Base-by-base conservation (phyloP, 2,888 invertebrate genomes). In the Chrysolina oricalcia region DNA sequence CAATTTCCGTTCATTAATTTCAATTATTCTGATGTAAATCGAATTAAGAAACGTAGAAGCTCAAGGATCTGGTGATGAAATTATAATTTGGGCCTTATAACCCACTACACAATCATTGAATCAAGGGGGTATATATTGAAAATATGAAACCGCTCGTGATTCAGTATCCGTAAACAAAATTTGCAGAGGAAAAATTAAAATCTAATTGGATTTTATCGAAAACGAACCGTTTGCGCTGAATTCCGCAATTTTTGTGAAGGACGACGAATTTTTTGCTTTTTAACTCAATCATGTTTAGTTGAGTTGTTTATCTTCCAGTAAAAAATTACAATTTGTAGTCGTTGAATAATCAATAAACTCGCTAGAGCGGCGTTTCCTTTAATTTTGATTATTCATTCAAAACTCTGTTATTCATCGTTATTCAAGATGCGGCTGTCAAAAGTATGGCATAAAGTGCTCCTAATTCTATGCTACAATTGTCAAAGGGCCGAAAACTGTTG, bases 181-280 rank as follows among this genome's bases (percentile, higher is more conserved):
- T 78, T 80, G 78, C 77, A 75, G 75, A 81, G 78, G 77, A 80
- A 78, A 81, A 81, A 81, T 80, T 73, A 72, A 80, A 78, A 74
- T 6, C 72, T 78, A 81, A 81, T 81, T 81, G 80, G 79, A 80
- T 81, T 81, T 80, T 74, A 73, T 81, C 79, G 67, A 78, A 75
- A 68, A 75, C 40, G 56, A 35, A 59, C 1, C 27, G n/a, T n/a
- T 64, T 69, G 46, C 43, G 35, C 72, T 46, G 48, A 40, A 62
- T 67, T 67, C 66, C n/a, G 68, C 13, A 67, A 73, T 73, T 40
- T 62, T 48, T 73, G 72, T 68, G 67, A 67, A 73, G 72, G 62
- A n/a, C 46, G n/a, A 15, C 46, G 46, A 15, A 46, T 15, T 15
- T 9, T 50, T 17, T 10, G n/a, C 23, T 21, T 53, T 53, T 35